Evolutionary conservation across 1,140 invertebrate genomes (phyloP).

Genomic region (Rhagoletis zephyria): DNA sequence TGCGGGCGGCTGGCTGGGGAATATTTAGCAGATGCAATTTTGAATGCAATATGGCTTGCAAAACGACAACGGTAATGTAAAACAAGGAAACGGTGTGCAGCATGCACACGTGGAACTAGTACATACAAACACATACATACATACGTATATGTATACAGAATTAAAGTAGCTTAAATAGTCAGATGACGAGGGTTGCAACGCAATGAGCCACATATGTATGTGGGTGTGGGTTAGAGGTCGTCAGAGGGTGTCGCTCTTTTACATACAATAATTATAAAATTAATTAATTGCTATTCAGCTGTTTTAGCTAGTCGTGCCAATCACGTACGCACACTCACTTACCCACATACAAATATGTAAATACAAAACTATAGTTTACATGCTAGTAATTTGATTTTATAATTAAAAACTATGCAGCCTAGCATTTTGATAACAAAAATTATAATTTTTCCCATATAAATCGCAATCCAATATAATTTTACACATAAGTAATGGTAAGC

Average conservation of each 20-base stretch:
- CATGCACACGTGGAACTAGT: background rate
- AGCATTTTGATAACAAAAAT: constrained; percentile 36
- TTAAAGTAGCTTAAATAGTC: background rate
- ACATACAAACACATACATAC: background rate
- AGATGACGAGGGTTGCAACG: background rate
- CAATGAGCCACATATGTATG: background rate
- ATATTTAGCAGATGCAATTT: background rate
- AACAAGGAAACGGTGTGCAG: background rate
- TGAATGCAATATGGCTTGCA: background rate
- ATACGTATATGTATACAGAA: background rate
- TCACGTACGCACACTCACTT: background rate
- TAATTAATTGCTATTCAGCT: constrained; percentile 50
- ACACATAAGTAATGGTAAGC: no score
- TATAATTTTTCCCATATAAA: constrained; percentile 47
- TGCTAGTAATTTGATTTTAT: constrained; percentile 35
- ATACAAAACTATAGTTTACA: no score
- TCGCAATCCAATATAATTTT: background rate
- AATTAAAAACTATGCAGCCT: constrained; percentile 10
- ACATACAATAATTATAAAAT: constrained; percentile 39
- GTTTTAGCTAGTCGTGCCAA: background rate
- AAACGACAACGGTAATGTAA: background rate
- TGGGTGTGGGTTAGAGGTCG: background rate
- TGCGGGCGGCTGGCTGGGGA: background rate
- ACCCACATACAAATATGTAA: background rate
- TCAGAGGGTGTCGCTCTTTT: background rate